phyloP scores from a whole-genome alignment of 2,888 invertebrate genomes.

The Acrobeloides nanus region DNA sequence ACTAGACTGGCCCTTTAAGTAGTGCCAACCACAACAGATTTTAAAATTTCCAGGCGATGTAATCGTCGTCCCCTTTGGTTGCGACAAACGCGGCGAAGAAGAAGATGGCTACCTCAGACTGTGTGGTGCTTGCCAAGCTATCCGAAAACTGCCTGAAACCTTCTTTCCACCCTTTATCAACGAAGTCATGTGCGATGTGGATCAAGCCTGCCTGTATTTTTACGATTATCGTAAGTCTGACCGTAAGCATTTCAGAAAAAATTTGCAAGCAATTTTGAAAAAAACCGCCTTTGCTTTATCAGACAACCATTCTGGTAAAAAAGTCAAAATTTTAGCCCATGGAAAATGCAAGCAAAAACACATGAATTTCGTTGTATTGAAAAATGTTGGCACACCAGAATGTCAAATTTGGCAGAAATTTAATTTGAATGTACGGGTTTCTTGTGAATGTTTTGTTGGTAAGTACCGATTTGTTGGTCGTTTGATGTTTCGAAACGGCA shows the following conservation, averaged over 20 bases:
- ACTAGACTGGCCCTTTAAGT: too few species aligned
- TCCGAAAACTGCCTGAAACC: slow-evolving; percentile 49
- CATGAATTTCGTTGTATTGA: slow-evolving; percentile 53
- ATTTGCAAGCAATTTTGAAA: slow-evolving; percentile 6
- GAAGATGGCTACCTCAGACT: slow-evolving; percentile 53
- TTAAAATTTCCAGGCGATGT: slow-evolving; percentile 39
- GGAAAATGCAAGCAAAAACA: slow-evolving; percentile 54
- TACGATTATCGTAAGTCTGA: slow-evolving; percentile 26
- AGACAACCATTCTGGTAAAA: background rate
- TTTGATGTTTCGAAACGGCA: background rate
- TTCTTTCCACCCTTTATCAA: slow-evolving; percentile 55
- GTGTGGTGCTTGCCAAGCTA: slow-evolving; percentile 52
- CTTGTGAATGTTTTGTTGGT: slow-evolving; percentile 54
- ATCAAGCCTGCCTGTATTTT: slow-evolving; percentile 53
- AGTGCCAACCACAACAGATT: too few species aligned
- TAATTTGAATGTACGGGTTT: slow-evolving; percentile 53
- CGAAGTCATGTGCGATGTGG: slow-evolving; percentile 53
- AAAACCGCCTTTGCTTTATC: too few species aligned
- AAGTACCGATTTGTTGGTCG: slow-evolving; percentile 10
- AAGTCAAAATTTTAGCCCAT: slow-evolving; percentile 42
- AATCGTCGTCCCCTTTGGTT: slow-evolving; percentile 52
- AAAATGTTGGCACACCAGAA: slow-evolving; percentile 49
- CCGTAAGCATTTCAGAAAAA: slow-evolving; percentile 6
- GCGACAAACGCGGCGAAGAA: slow-evolving; percentile 50
- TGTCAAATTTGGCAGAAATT: slow-evolving; percentile 54